phyloP scores from a whole-genome alignment of 2,113 vertebrate species.

The Bubo scandiacus region DNA sequence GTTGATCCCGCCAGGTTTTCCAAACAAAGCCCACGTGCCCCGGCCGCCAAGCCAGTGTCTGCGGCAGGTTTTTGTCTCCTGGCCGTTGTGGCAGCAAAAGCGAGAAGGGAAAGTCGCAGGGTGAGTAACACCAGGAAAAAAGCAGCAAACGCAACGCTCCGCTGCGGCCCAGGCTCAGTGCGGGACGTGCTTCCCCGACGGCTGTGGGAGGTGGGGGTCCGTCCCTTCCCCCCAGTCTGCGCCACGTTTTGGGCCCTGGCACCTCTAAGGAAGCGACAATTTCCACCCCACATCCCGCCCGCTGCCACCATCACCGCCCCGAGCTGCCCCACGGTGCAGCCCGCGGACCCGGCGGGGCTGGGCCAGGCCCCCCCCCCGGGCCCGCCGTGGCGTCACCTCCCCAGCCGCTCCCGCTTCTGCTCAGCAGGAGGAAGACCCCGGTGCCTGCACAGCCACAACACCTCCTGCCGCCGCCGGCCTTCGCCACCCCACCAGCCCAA shows the following conservation, averaged over 20 bases:
- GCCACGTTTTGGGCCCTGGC: background rate
- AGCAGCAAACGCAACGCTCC: background rate
- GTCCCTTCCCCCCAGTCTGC: no score
- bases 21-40: accelerated
- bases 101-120: background rate
- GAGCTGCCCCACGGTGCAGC: background rate
- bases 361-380: no score
- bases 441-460: no score
- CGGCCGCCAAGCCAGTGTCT: background rate
- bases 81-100: background rate
- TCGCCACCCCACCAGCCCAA: background rate
- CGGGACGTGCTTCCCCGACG: no score
- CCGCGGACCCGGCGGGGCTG: no score
- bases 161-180: background rate
- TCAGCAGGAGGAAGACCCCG: background rate
- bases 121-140: background rate
- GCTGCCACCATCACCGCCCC: no score
- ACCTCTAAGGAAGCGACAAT: background rate
- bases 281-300: no score
- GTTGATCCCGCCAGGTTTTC: background rate
- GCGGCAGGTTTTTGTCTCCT: background rate
- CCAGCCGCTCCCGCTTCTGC: background rate
- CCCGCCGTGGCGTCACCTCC: no score
- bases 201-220: accelerated
- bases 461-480: background rate